Evolutionary conservation across 2,113 vertebrate species (phyloP).

Genomic region (Dermatemys mawii): DNA sequence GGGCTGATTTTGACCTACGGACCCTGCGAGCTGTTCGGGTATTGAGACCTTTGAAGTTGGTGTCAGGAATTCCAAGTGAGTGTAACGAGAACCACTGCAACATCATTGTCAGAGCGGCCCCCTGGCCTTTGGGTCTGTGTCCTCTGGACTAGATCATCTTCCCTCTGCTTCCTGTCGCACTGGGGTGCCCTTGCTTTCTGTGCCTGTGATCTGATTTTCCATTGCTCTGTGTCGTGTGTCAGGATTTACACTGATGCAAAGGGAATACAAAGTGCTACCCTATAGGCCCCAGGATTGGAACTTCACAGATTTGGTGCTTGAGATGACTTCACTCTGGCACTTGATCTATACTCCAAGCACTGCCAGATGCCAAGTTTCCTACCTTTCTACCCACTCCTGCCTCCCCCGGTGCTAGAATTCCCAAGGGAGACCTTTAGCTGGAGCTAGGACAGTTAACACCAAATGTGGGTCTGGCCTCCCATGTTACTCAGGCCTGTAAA

Average conservation of each 20-base stretch:
- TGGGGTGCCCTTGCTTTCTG: not conserved
- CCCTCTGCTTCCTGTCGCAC: accelerated
- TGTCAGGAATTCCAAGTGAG: constrained; percentile 98
- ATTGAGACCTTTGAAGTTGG: constrained; percentile 93
- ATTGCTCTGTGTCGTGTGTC: not conserved
- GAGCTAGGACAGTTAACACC: not conserved
- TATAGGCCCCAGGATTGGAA: too few species aligned
- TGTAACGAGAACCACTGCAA: not conserved
- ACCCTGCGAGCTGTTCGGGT: constrained; percentile 94
- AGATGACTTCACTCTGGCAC: accelerated
- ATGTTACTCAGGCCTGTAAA: not conserved
- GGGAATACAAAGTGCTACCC: accelerated
- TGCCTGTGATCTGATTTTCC: not conserved
- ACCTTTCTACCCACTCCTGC: not conserved
- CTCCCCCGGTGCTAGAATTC: not conserved
- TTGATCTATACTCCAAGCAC: not conserved
- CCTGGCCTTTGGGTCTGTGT: accelerated
- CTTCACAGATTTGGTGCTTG: not conserved
- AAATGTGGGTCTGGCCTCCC: not conserved
- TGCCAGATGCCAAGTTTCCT: not conserved
- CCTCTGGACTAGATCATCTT: not conserved
- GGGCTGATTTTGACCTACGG: constrained; percentile 93
- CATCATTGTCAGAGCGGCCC: accelerated
- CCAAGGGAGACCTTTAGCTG: not conserved
- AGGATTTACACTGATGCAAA: not conserved